phyloP scores from a whole-genome alignment of 2,888 invertebrate species.

The Eurois occulta region DNA sequence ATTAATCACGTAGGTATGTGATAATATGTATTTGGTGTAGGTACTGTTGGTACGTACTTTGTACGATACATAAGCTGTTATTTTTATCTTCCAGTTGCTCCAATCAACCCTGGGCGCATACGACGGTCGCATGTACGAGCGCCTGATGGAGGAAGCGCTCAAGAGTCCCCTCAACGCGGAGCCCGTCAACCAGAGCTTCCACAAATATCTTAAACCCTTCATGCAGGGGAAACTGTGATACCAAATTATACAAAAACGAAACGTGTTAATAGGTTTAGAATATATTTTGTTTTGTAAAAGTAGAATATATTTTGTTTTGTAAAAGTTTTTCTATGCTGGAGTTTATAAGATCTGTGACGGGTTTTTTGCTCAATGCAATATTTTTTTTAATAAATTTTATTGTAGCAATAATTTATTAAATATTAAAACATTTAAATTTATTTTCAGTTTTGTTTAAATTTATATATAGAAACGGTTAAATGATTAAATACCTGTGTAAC shows the following conservation, averaged over 20 bases:
- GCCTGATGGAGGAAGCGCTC: constrained; percentile 93
- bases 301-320: constrained; percentile 6
- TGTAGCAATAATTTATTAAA: no score
- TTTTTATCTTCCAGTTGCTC: constrained; percentile 72
- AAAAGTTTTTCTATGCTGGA: neutral
- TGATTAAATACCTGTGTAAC: neutral
- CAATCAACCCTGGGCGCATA: constrained; percentile 94
- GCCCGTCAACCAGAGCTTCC: constrained; percentile 93
- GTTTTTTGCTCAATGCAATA: constrained; percentile 16
- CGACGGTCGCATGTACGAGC: constrained; percentile 95
- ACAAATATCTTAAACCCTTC: constrained; percentile 94
- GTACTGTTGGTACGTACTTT: neutral
- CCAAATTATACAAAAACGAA: neutral
- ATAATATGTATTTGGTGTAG: neutral
- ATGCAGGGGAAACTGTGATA: constrained; percentile 93
- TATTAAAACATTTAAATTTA: neutral
- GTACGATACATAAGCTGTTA: neutral
- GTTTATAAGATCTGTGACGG: constrained; percentile 36
- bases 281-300: neutral
- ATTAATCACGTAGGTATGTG: neutral
- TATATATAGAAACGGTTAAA: neutral
- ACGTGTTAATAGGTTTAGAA: constrained; percentile 18
- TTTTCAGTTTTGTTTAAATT: neutral
- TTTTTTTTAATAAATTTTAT: neutral
- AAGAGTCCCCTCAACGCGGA: constrained; percentile 95